Conservation (phyloP, 1,140 invertebrate species). For the Phymastichus coffea region DNA sequence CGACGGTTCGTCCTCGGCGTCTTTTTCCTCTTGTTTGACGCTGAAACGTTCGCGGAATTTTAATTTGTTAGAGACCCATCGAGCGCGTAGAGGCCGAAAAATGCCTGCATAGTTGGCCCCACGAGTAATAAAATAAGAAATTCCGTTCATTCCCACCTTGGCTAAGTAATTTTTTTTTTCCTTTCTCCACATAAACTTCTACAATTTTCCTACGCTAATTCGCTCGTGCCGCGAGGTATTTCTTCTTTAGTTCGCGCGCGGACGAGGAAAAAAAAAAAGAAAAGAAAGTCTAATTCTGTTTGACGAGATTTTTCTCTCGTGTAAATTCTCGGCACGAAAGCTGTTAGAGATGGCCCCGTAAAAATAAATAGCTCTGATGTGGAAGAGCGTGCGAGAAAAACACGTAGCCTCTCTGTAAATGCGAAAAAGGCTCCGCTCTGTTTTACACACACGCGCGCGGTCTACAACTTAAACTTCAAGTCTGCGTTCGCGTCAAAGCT, state of each 20-base stretch:
- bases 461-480: neutral
- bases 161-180: too few relatives aligned
- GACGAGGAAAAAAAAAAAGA: too few relatives aligned
- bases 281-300: too few relatives aligned
- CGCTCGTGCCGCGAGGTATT: neutral
- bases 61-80: conserved; percentile 21
- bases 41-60: conserved; percentile 19
- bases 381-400: conserved; percentile 9
- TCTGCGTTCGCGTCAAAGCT: conserved; percentile 4
- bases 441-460: neutral
- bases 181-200: neutral
- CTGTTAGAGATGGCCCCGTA: neutral
- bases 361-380: conserved; percentile 4
- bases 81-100: conserved; percentile 7
- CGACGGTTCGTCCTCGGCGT: neutral
- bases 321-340: conserved; percentile 8
- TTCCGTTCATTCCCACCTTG: too few relatives aligned
- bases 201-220: neutral
- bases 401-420: neutral
- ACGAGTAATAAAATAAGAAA: conserved; percentile 24
- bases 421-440: conserved; percentile 6
- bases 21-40: conserved; percentile 18
- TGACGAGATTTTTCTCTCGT: neutral
- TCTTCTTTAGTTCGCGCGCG: too few relatives aligned
- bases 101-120: conserved; percentile 21